Conservation (phyloP, 53 echinoderm and acorn worm species). For the Antedon mediterranea region DNA sequence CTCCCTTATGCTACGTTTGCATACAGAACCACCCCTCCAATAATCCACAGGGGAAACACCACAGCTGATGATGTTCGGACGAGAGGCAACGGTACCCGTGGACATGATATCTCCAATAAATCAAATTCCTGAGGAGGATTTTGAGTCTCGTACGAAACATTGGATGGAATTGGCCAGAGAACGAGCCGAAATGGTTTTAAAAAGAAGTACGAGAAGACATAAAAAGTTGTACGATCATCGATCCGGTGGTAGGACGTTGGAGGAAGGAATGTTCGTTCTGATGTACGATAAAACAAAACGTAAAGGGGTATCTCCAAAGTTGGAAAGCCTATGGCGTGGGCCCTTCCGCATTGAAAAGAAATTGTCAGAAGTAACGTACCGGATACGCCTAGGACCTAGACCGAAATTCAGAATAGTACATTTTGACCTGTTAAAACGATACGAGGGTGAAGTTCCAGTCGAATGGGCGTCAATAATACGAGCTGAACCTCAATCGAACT, state of each 20-base stretch:
- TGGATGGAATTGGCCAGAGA: neutral
- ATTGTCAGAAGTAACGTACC: neutral
- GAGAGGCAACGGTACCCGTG: conserved; percentile 22
- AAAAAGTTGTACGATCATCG: conserved; percentile 9
- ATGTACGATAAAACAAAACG: conserved; percentile 8
- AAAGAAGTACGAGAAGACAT: conserved; percentile 10
- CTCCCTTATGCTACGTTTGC: conserved; percentile 33
- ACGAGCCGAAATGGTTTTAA: conserved; percentile 3
- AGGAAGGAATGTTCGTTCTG: conserved; percentile 12
- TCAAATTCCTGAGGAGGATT: neutral
- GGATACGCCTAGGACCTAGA: neutral
- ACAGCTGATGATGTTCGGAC: conserved; percentile 36
- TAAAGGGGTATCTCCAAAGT: conserved; percentile 16
- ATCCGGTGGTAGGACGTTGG: conserved; percentile 3
- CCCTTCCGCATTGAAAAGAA: neutral
- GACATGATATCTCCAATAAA: conserved; percentile 18
- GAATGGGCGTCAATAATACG: too few relatives aligned
- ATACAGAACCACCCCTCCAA: conserved; percentile 29
- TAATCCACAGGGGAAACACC: conserved; percentile 44
- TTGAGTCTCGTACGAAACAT: neutral
- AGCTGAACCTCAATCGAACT: too few relatives aligned
- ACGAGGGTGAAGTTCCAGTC: too few relatives aligned
- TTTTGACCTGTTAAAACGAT: too few relatives aligned
- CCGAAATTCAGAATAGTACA: neutral
- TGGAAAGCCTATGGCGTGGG: conserved; percentile 9